phyloP scores from a whole-genome alignment of 2,888 invertebrate species.

The Idaea dimidiata region DNA sequence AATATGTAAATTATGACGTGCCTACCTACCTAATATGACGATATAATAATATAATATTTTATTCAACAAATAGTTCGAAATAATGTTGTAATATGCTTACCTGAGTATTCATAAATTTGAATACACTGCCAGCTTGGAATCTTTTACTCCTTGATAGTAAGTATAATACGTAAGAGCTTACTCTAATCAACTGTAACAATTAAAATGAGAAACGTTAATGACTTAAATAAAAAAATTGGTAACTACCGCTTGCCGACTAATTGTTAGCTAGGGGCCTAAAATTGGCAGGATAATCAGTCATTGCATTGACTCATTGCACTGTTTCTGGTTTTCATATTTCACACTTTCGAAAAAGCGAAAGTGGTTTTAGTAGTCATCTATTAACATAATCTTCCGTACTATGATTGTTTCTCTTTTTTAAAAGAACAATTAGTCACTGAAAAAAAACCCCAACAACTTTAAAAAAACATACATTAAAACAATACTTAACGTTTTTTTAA shows the following conservation, averaged over 20 bases:
- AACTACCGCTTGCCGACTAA: too few species aligned
- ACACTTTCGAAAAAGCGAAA: background rate
- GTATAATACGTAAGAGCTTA: constrained; percentile 86
- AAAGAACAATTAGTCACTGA: too few species aligned
- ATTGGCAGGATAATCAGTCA: background rate
- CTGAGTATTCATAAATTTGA: constrained; percentile 92
- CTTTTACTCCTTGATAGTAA: constrained; percentile 88
- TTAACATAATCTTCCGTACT: background rate
- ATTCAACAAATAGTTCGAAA: background rate
- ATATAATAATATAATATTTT: too few species aligned
- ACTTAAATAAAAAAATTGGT: too few species aligned
- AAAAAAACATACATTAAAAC: too few species aligned
- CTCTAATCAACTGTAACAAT: constrained; percentile 80
- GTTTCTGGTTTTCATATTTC: background rate
- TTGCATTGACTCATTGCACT: background rate
- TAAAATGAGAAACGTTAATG: background rate
- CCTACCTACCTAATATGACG: too few species aligned
- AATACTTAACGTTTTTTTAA: too few species aligned
- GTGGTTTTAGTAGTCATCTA: background rate
- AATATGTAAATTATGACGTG: too few species aligned
- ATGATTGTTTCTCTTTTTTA: too few species aligned
- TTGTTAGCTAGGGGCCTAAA: too few species aligned
- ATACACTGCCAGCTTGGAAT: constrained; percentile 91
- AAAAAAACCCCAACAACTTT: too few species aligned
- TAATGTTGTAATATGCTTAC: constrained; percentile 61